Base-by-base conservation (phyloP, 2,888 invertebrate species). In the Temnothorax ravouxi region DNA sequence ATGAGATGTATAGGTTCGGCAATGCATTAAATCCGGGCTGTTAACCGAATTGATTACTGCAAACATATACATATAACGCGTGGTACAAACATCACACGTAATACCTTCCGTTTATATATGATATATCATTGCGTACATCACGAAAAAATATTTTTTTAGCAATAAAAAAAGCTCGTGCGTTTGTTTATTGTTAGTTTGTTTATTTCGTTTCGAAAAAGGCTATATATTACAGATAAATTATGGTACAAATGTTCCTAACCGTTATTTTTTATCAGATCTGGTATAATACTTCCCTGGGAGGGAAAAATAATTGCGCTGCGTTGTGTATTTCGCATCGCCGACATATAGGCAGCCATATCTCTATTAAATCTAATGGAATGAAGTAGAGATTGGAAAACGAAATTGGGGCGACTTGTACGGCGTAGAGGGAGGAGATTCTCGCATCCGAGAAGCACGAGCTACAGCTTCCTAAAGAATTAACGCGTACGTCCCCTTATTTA, bases 401-500 rank as follows among this genome's bases (percentile, higher is more conserved):
- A 71, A 79, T 71, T 71, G 47, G 21, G 38, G 21, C 71, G 59
- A 59, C 59, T 15, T 47, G n/a, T 6, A 25, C 38, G 56, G 21
- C 72, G 72, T 47, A 25, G 41, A 72, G 72, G 25, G 18, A 59
- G 72, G 29, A 29, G 29, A 29, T 29, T 29, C 25, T 67, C 76
- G 52, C 52, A 25, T n/a, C 54, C 41, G 54, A 54, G 56, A 47
- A n/a, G 54, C 77, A 4, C 64, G 15, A 52, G 21, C 44, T 69
- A 69, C 15, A 25, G 56, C 71, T 47, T 34, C 54, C 56, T 59
- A 34, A 71, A 59, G 56, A 79, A 79, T 79, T 79, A 79, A 79
- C 56, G 56, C 56, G 56, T 54, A 38, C 77, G 67, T 50, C 86
- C 87, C 87, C 89, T 90, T 91, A 90, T 90, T 91, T 90, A 91